These are phyloP conservation scores for Cherax destructor DNA, from an alignment of 1,140 invertebrate genomes.

Conservation along the genomic window DNA sequence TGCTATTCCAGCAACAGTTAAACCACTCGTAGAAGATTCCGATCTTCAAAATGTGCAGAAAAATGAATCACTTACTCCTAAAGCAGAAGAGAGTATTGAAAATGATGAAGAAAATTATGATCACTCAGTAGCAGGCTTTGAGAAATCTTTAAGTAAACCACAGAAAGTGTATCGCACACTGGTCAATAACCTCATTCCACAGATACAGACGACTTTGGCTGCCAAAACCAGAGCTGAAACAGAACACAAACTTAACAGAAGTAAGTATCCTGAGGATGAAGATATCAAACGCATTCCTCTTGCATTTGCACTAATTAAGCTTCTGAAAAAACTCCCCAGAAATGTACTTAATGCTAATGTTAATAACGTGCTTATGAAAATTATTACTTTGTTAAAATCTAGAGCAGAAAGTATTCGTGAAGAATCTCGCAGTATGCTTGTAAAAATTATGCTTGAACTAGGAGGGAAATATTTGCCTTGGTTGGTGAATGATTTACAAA, in stretches of 20 bases:
- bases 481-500: constrained; percentile 87
- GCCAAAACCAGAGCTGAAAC: constrained; percentile 83
- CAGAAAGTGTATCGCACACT: constrained; percentile 82
- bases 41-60: neutral
- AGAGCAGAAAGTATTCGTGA: constrained; percentile 91
- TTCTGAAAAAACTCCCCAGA: constrained; percentile 91
- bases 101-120: neutral
- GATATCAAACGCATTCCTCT: constrained; percentile 94
- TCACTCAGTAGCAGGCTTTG: constrained; percentile 17
- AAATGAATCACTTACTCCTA: neutral
- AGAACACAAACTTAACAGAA: constrained; percentile 87
- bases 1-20: neutral
- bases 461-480: constrained; percentile 88
- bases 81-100: neutral
- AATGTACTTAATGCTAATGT: constrained; percentile 74
- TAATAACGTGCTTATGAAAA: constrained; percentile 89
- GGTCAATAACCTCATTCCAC: constrained; percentile 80
- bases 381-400: constrained; percentile 92
- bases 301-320: constrained; percentile 92
- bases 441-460: constrained; percentile 90
- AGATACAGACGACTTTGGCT: constrained; percentile 81
- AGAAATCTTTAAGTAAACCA: constrained; percentile 42
- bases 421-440: constrained; percentile 88
- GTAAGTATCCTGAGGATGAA: constrained; percentile 82
- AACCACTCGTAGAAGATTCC: neutral